Evolutionary conservation across 2,888 invertebrate genomes (phyloP), one percentile per base, ranked within the genome.

Genomic region (Drosophila kambysellisi): DNA sequence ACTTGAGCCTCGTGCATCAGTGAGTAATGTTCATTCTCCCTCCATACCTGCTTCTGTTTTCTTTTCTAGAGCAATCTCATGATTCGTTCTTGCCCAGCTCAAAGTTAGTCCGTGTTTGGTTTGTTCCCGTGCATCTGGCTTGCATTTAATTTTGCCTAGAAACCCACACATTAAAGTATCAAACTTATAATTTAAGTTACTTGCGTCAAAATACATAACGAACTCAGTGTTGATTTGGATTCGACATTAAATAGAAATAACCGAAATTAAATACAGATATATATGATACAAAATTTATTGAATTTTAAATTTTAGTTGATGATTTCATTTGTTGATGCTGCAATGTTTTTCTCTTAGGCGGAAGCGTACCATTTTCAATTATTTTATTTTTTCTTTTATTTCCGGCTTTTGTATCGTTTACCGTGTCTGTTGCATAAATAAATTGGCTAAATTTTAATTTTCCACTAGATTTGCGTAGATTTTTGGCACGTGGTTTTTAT

Each of bases 361-460:
- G 12, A 12, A 43, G 43, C 20, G 43, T 20, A 7, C 9, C 35
- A 12, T 20, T 4, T 53, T 53, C n/a, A 52, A 37, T 20, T 32
- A 11, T 9, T 20, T 12, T 3, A 20, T 32, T n/a, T 39, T 46
- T 25, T 2, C 7, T 46, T 25, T 2, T 20, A 4, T 15, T 4
- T 6, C 15, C 20, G 46, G 12, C 20, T 12, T 46, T 20, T 6
- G 3, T 37, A 30, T 15, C 53, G 25, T 29, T 41, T 30, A 20
- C 32, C 17, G 15, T 50, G 50, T 51, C 30, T 39, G 48, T 68
- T 43, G 57, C 60, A 58, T 51, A 70, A 58, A 75, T 62, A 76
- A 75, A 75, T 74, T 74, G 76, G 52, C 35, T 56, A 74, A 54
- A 66, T 79, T 74, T 66, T 66, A 79, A 74, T 70, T 79, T 74